phyloP scores from a whole-genome alignment of 2,888 invertebrate species.

The Coremacera marginata region DNA sequence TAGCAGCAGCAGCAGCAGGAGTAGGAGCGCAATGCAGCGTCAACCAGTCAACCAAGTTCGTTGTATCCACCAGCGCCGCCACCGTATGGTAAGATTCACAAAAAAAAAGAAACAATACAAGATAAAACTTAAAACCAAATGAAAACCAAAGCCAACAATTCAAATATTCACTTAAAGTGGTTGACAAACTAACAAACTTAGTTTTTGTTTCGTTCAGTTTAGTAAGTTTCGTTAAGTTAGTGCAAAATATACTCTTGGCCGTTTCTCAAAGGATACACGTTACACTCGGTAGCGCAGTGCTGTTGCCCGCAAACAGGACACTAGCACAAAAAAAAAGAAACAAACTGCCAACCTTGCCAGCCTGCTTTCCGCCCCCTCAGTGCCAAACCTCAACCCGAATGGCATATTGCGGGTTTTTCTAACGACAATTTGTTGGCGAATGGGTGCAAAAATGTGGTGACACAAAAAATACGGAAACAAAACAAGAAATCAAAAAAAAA shows the following conservation, averaged over 20 bases:
- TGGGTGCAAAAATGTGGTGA: conserved; percentile 21
- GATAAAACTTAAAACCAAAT: conserved; percentile 8
- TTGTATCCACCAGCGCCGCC: conserved; percentile 51
- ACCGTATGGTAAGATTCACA: conserved; percentile 40
- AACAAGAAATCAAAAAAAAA: conserved; percentile 25
- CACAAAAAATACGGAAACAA: conserved; percentile 23
- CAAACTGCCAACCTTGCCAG: conserved; percentile 36
- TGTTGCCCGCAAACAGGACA: not conserved
- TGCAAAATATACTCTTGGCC: conserved; percentile 24
- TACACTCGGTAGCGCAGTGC: conserved; percentile 14
- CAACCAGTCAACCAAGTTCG: conserved; percentile 42
- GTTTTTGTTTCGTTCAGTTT: not conserved
- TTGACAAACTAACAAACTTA: conserved; percentile 45
- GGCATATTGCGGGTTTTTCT: conserved; percentile 53
- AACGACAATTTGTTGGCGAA: conserved; percentile 43
- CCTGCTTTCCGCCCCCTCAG: conserved; percentile 33
- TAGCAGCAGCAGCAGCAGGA: conserved; percentile 21
- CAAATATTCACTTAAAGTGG: conserved; percentile 55
- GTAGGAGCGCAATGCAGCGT: conserved; percentile 36
- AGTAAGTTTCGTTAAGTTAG: conserved; percentile 26
- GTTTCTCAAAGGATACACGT: conserved; percentile 27
- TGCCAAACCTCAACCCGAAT: conserved; percentile 45
- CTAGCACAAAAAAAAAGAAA: not conserved
- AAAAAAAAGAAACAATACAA: conserved; percentile 26
- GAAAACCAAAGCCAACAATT: conserved; percentile 52